Base-by-base conservation (phyloP, 2,113 vertebrate species). In the Anolis sagrei region DNA sequence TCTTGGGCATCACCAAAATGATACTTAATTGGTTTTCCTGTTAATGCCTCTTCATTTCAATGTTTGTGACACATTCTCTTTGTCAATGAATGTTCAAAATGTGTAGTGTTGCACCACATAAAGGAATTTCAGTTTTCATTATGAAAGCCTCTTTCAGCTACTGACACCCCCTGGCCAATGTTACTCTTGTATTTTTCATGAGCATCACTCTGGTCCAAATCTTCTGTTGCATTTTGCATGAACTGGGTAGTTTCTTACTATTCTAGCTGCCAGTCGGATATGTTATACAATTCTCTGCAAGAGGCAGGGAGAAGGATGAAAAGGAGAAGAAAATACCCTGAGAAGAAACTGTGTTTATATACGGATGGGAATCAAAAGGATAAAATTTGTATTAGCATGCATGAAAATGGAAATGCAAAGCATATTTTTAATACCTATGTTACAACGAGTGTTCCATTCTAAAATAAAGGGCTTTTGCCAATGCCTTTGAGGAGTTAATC, bases 121-220 rank as follows among this genome's bases (percentile, higher is more conserved):
- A 79, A 8, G 2, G 9, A 78, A 7, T 74, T 90, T 87, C 73
- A 90, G 76, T 1, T 85, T 64, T 32, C 13, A 34, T 85, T 83
- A 70, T 7, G 4, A 87, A 84, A 66, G n/a, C 76, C 44, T 81
- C 70, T 18, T 88, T 86, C 87, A 85, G 3, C 29, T 79, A 5
- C 0, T 74, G 19, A 66, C 82, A 76, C 54, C 1, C n/a, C 16
- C 77, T 9, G 8, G 27, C 2, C 11, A 79, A 49, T 48, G 13
- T 66, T 66, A 32, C 2, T 5, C 87, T 75, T 86, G 19, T 54
- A 73, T 81, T 88, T 93, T 93, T 88, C 29, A 44, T 86, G 21
- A 87, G 1, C 11, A 79, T 14, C 76, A 5, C 18, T 74, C 6
- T 23, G 3, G 86, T 44, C 8, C 78, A 80, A 23, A 85, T 54